These are phyloP conservation scores for Oxytorus armatus DNA, from an alignment of 2,888 invertebrate species.

Conservation along the genomic window DNA sequence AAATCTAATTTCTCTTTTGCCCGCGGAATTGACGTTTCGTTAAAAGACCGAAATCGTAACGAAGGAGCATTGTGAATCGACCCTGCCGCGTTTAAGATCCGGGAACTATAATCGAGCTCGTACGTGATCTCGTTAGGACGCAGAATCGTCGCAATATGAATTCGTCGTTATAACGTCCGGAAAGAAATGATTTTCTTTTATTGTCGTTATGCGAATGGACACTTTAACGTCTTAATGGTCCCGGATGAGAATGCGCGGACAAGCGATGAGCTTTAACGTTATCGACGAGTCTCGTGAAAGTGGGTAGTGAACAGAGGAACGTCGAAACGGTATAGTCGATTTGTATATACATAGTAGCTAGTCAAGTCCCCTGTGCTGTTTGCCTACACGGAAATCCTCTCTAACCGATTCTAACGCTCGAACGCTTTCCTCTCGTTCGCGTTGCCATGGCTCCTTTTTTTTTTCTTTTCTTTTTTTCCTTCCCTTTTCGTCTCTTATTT, in stretches of 20 bases:
- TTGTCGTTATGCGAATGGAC: conserved; percentile 28
- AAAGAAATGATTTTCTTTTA: conserved; percentile 31
- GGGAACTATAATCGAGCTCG: conserved; percentile 32
- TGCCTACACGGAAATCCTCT: conserved; percentile 84
- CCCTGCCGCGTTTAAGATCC: conserved; percentile 19
- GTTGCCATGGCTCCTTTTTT: conserved; percentile 42
- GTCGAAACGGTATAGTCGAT: conserved; percentile 44
- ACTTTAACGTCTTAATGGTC: conserved; percentile 4
- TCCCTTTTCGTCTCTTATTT: conserved; percentile 19
- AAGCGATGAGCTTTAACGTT: conserved; percentile 26
- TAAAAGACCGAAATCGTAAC: conserved; percentile 45
- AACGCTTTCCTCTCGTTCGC: conserved; percentile 72
- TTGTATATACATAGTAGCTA: conserved; percentile 30
- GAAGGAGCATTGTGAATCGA: conserved; percentile 56
- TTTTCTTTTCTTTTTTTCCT: conserved; percentile 26
- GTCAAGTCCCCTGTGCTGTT: conserved; percentile 77
- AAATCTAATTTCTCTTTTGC: background rate
- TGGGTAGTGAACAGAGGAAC: conserved; percentile 53
- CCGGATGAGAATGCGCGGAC: conserved; percentile 20
- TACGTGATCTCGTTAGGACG: conserved; percentile 54
- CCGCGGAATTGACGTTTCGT: background rate
- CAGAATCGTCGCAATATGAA: conserved; percentile 25
- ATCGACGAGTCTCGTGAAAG: conserved; percentile 60
- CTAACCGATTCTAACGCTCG: conserved; percentile 82
- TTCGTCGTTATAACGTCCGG: too few species aligned